phyloP scores from a whole-genome alignment of 2,888 invertebrate genomes.

The Coecobrya sp. region DNA sequence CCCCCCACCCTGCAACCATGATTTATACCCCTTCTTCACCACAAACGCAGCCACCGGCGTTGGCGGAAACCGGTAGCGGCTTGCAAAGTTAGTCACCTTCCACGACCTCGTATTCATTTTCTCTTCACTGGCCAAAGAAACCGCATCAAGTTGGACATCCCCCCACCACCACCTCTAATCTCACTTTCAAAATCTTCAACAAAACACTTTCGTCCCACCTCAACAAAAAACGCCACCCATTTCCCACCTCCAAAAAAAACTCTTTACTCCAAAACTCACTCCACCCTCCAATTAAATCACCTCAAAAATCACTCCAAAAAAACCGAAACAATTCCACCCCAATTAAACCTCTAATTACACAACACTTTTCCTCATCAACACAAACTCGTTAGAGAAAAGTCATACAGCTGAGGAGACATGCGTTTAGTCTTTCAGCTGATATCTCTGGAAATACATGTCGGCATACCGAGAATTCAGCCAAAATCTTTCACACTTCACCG shows the following conservation, averaged over 20 bases:
- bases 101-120: slow-evolving; percentile 26
- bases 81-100: slow-evolving; percentile 2
- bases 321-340: not conserved
- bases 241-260: not conserved
- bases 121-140: not conserved
- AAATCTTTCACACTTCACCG: not conserved
- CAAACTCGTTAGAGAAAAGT: not conserved
- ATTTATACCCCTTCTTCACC: not conserved
- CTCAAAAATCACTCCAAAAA: too few species aligned
- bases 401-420: slow-evolving; percentile 52
- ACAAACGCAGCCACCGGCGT: not conserved
- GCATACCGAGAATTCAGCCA: not conserved
- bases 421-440: slow-evolving; percentile 49
- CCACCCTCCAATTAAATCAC: too few species aligned
- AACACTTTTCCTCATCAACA: not conserved
- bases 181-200: not conserved
- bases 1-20: not conserved
- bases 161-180: not conserved
- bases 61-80: not conserved
- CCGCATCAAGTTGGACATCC: not conserved
- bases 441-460: not conserved
- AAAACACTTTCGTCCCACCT: not conserved
- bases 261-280: too few species aligned
- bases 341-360: too few species aligned
- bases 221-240: too few species aligned